phyloP scores from a whole-genome alignment of 1,140 invertebrate genomes.

The Heliconius congener region DNA sequence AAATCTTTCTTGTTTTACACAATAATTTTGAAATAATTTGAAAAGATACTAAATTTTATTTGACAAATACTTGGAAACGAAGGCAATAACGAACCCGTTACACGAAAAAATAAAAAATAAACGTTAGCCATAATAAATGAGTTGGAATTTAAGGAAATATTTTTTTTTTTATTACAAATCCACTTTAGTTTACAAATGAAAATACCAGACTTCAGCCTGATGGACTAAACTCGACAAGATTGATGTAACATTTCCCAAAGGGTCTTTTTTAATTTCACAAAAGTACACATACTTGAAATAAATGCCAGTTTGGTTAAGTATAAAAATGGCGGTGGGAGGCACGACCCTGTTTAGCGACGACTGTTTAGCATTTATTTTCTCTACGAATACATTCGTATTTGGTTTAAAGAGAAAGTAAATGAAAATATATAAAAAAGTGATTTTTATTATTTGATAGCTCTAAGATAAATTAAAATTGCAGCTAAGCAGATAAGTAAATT shows the following conservation, averaged over 20 bases:
- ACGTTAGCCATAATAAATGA: not conserved
- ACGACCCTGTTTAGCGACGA: conserved; percentile 26
- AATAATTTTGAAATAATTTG: no score
- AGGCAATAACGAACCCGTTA: no score
- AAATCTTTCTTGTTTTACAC: no score
- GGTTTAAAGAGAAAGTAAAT: not conserved
- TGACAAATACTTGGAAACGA: no score
- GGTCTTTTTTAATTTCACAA: conserved; percentile 18
- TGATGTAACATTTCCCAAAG: not conserved
- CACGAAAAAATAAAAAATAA: no score
- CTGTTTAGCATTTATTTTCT: conserved; percentile 34
- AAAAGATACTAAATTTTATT: no score
- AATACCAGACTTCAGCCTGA: not conserved
- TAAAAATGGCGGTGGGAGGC: conserved; percentile 32
- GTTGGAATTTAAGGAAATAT: not conserved
- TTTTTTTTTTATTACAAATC: not conserved
- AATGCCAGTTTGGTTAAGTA: conserved; percentile 30
- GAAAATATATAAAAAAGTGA: no score
- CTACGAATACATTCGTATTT: not conserved
- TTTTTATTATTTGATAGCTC: no score
- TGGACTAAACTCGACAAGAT: not conserved
- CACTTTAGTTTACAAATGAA: conserved; percentile 9
- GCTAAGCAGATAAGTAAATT: no score
- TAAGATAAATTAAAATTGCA: no score
- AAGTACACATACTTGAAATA: conserved; percentile 30